Evolutionary conservation across 2,888 invertebrate genomes (phyloP), one percentile per base, ranked within the genome.

Genomic region (Athripsodes cinereus): DNA sequence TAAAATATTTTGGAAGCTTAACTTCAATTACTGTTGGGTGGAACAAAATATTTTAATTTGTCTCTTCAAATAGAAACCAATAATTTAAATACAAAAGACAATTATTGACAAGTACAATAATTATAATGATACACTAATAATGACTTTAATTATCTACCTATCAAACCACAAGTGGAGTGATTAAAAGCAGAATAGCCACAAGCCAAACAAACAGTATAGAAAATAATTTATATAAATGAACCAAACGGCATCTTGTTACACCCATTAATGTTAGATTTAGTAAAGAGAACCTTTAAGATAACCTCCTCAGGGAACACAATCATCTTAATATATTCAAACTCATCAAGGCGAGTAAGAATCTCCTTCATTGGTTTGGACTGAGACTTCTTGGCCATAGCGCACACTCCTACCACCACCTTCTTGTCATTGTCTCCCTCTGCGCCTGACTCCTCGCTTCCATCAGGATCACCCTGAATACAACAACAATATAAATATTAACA

Each of bases 351-450:
- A 1, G 92, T 93, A 58, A 99, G 83, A 68, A 99, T 99, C 76
- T 98, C 98, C 71, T 92, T 92, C 99, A 99, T 99, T 13, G 99
- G 99, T 75, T 97, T 98, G 64, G 97, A 96, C 71, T 95, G 92
- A 35, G 97, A 96, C 76, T 99, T 99, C 78, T 99, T 98, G 69
- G 93, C 91, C 99, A 99, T 99, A 66, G 99, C 98, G 81, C 99
- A 99, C 60, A 99, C 90, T 63, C 99, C 99, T 68, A 99, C 96
- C 71, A 96, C 84, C 67, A 99, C 95, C 70, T 96, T 92, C 74
- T 93, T 93, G 68, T 88, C 89, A 71, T 83, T 79, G 75, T 83
- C 83, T 66, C 79, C 77, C 65, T 82, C 81, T 16, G 80, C 78
- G 64, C 83, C 84, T 70, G 81, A 71, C 2, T 81, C 79, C 70